Conservation (phyloP, 2,797 vertebrate genomes). For the Hirundo rustica region DNA sequence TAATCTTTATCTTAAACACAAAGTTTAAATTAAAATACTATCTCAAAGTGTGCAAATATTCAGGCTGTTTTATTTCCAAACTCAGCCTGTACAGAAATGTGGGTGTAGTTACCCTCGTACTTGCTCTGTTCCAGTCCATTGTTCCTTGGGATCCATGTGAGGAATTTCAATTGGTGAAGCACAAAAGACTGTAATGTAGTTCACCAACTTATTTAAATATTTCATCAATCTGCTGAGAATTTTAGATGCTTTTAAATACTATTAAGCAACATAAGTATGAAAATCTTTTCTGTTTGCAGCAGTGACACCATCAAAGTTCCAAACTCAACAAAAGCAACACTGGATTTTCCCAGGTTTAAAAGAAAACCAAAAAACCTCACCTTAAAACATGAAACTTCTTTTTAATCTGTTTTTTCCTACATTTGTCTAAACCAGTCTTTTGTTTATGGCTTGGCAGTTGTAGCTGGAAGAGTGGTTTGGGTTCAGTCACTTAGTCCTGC, state of each 20-base stretch:
- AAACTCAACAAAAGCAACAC: not conserved
- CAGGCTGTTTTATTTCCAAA: not conserved
- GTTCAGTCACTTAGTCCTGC: not conserved
- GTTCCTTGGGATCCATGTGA: not conserved
- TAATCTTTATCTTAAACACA: constrained; percentile 8
- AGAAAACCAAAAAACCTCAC: not conserved
- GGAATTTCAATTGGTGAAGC: not conserved
- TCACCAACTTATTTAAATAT: not conserved
- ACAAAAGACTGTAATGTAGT: not conserved
- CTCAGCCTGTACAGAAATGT: not conserved
- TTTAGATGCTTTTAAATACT: not conserved
- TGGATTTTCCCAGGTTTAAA: not conserved
- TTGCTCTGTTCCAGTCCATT: not conserved
- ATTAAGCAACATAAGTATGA: not conserved
- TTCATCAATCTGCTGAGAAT: not conserved
- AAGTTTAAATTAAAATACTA: constrained; percentile 53
- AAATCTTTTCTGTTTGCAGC: not conserved
- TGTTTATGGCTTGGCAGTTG: not conserved
- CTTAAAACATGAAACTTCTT: not conserved
- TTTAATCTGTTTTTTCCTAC: not conserved
- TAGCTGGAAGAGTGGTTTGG: not conserved
- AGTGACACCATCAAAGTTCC: not conserved
- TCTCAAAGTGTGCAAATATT: constrained; percentile 30
- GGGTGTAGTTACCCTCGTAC: not conserved
- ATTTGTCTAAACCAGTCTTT: not conserved